Conservation (phyloP, 1,140 invertebrate species). For the Gonioctena quinquepunctata region DNA sequence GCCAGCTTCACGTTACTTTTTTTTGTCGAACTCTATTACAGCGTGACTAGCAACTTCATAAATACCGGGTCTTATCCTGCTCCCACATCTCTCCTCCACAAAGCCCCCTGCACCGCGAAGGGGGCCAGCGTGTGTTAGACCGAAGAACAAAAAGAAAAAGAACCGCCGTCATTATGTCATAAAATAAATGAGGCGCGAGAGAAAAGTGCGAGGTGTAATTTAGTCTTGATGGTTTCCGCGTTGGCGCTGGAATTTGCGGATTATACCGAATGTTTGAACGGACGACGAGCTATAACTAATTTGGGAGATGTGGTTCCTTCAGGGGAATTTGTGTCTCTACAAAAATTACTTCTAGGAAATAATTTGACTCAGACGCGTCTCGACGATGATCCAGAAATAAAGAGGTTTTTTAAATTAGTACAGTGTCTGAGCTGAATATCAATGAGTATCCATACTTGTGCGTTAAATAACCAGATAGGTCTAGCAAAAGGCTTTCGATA, state of each 20-base stretch:
- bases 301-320: too few species aligned
- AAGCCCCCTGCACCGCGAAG: not conserved
- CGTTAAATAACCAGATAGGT: too few species aligned
- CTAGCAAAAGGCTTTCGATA: too few species aligned
- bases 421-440: too few species aligned
- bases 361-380: too few species aligned
- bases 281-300: not conserved
- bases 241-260: not conserved
- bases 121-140: not conserved
- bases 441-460: too few species aligned
- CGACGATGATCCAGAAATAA: too few species aligned
- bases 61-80: slow-evolving; percentile 10
- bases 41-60: not conserved
- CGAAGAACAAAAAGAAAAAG: slow-evolving; percentile 8
- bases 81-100: slow-evolving; percentile 2
- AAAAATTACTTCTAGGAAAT: too few species aligned
- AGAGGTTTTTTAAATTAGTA: too few species aligned
- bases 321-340: too few species aligned
- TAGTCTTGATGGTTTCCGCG: slow-evolving; percentile 10
- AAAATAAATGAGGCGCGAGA: slow-evolving; percentile 21
- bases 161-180: slow-evolving; percentile 17
- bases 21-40: not conserved
- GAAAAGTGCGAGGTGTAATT: slow-evolving; percentile 20
- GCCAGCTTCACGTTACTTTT: not conserved
- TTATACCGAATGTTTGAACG: slow-evolving; percentile 9